Evolutionary conservation across 2,797 vertebrate genomes (phyloP), one percentile per base, ranked within the genome.

Genomic region (Cyprinella venusta): DNA sequence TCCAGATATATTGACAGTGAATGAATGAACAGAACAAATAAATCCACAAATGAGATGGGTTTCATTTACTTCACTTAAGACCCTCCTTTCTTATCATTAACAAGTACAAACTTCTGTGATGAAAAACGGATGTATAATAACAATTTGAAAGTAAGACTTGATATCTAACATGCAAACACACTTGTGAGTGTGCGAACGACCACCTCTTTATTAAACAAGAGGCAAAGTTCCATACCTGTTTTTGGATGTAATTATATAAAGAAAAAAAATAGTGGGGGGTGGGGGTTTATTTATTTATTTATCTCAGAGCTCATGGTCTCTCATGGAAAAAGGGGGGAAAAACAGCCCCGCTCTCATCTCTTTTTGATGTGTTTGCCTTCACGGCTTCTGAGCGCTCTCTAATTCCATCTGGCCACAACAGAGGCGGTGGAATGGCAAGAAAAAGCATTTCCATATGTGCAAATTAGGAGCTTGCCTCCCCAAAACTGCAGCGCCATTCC

Each of bases 401-500:
- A 96, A 97, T 97, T 97, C 97, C 97, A 98, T 98, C 97, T 97
- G 97, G 97, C 96, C 97, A 96, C 96, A 96, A 95, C 96, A 97
- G 96, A 97, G 97, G 94, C 96, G 94, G 95, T 88, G 89, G 94
- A 94, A 94, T 89, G 91, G 96, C 91, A 94, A 96, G 95, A 96
- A 96, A 96, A 96, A 97, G 95, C 95, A 96, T 96, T 98, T 98
- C 97, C 97, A 97, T 97, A 97, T 98, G 97, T 96, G 96, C 96
- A 97, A 97, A 97, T 97, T 96, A 98, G 95, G 95, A 96, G 93
- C 91, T 94, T 93, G 94, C 93, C 94, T 94, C 94, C 93, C 95
- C 94, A 93, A 94, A 95, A 94, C 95, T 95, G 93, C 87, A 90
- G 93, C 87, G 84, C 91, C 94, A 92, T 93, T 94, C 94, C 94